Conservation (phyloP, 1,140 invertebrate genomes). For the Drosophila navojoa region DNA sequence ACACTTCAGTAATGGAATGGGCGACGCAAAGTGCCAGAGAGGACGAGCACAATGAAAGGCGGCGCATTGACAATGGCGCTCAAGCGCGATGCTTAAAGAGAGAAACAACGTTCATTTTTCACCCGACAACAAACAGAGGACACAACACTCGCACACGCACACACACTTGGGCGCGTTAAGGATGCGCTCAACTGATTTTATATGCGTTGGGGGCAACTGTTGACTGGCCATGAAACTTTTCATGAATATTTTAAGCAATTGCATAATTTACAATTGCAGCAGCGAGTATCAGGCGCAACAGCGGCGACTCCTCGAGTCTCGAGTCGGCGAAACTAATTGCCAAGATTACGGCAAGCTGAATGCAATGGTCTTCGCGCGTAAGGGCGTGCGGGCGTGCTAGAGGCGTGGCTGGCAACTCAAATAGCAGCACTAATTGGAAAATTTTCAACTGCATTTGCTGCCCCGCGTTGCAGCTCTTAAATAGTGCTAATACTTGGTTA, state of each 20-base stretch:
- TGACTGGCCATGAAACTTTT: conserved; percentile 23
- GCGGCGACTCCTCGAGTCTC: conserved; percentile 11
- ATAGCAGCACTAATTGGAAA: conserved; percentile 64
- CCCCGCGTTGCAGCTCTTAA: conserved; percentile 31
- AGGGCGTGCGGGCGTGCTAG: neutral
- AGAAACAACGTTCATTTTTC: conserved; percentile 48
- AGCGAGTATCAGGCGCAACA: conserved; percentile 12
- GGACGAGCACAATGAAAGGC: conserved; percentile 54
- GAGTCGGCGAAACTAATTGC: conserved; percentile 39
- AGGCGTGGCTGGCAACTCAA: conserved; percentile 1
- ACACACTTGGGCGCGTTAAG: conserved; percentile 17
- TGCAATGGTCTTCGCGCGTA: neutral
- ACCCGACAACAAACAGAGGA: conserved; percentile 14
- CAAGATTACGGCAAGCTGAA: conserved; percentile 31
- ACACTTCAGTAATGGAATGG: conserved; percentile 71
- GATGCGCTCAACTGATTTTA: conserved; percentile 49
- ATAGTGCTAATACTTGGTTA: conserved; percentile 55
- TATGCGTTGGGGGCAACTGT: conserved; percentile 21
- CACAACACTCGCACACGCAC: neutral
- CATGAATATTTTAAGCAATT: conserved; percentile 52
- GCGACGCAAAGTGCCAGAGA: conserved; percentile 42
- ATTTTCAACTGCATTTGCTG: conserved; percentile 48
- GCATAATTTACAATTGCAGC: conserved; percentile 28
- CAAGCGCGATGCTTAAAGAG: conserved; percentile 35
- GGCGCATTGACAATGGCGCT: conserved; percentile 34